Evolutionary conservation across 2,888 invertebrate species (phyloP).

Genomic region (Caenorhabditis sp.): DNA sequence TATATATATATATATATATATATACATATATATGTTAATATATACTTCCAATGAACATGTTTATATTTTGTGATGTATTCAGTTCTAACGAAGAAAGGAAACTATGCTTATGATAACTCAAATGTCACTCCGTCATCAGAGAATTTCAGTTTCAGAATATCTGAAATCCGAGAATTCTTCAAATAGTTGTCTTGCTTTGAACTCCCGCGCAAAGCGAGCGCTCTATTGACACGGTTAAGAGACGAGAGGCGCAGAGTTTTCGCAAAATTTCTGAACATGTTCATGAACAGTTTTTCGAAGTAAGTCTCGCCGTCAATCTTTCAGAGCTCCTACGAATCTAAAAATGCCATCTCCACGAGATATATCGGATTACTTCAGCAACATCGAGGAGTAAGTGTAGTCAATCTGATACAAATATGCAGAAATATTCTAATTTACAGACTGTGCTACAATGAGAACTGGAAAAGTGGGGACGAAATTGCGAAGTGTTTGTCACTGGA

Average conservation of each 20-base stretch:
- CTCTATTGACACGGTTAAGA: constrained; percentile 18
- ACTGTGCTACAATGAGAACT: constrained; percentile 25
- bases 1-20: no score
- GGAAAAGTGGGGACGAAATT: constrained; percentile 56
- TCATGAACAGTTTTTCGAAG: not conserved
- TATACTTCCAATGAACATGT: no score
- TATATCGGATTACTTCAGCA: constrained; percentile 52
- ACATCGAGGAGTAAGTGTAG: constrained; percentile 42
- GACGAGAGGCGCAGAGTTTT: constrained; percentile 6
- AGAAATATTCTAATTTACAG: constrained; percentile 21
- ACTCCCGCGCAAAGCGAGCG: not conserved
- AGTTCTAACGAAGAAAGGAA: no score
- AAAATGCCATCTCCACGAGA: constrained; percentile 33
- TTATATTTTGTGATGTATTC: no score
- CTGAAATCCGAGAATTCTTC: no score
- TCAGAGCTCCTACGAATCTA: no score
- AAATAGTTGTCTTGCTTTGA: no score
- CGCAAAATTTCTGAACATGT: not conserved
- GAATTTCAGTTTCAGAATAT: not conserved
- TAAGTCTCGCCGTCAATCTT: no score
- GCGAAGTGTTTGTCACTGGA: constrained; percentile 41
- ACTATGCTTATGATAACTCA: no score
- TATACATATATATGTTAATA: no score
- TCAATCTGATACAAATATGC: not conserved
- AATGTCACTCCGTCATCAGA: no score